These are phyloP conservation scores for Psephotus haematonotus DNA, from an alignment of 2,113 vertebrate genomes.

Conservation along the genomic window DNA sequence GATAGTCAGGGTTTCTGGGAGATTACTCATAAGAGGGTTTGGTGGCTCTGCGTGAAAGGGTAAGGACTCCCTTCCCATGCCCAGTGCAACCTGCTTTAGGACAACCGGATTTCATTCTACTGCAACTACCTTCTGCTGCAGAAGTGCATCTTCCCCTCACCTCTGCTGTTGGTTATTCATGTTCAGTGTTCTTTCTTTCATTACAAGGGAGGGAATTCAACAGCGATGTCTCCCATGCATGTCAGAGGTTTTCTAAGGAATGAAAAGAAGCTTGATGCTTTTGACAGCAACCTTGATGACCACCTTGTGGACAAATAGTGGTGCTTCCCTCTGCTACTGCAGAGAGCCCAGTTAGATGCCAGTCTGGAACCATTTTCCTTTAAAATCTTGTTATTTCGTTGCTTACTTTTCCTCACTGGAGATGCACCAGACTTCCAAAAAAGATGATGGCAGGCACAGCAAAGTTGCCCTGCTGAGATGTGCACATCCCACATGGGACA, in stretches of 20 bases:
- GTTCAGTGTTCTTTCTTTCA: background rate
- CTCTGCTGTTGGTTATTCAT: background rate
- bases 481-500: fast-evolving
- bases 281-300: background rate
- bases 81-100: background rate
- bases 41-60: background rate
- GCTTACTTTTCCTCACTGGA: background rate
- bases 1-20: background rate
- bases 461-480: background rate
- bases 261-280: background rate
- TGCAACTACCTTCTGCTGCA: background rate
- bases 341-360: background rate
- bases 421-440: background rate
- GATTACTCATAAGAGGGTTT: background rate
- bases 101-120: background rate
- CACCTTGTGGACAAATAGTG: background rate
- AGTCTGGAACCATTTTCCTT: background rate
- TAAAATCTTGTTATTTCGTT: background rate
- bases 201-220: background rate
- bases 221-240: background rate
- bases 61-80: background rate
- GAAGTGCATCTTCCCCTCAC: background rate
- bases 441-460: background rate
- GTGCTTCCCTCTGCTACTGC: background rate
- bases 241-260: background rate